Percentiles rank a stretch among this genome's conserved stretches.
phyloP scores from a whole-genome alignment of 2,888 invertebrate genomes.

The Synergus laeviventris region DNA sequence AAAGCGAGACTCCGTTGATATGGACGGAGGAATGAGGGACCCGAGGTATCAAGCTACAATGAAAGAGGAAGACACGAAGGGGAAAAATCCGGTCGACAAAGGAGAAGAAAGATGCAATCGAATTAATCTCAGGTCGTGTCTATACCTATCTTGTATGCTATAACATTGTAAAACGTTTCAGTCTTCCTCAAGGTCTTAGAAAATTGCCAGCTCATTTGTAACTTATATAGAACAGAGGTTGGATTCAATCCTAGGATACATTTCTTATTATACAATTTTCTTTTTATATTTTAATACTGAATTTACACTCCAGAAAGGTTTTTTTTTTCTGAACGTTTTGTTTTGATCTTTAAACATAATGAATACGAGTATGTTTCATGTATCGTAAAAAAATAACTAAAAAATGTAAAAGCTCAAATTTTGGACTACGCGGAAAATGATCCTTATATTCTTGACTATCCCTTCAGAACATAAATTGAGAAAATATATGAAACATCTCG shows the following conservation, averaged over 20 bases:
- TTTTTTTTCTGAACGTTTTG: too few relatives aligned
- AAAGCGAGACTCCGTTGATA: constrained; percentile 25
- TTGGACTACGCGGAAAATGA: too few relatives aligned
- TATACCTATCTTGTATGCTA: constrained; percentile 16
- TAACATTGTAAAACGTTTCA: constrained; percentile 15
- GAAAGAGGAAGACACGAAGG: constrained; percentile 15
- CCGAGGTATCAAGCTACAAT: constrained; percentile 20
- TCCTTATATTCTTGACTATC: background rate
- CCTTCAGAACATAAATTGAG: background rate
- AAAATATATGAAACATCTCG: background rate
- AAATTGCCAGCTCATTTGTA: constrained; percentile 31
- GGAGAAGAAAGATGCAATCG: constrained; percentile 31
- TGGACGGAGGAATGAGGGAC: background rate
- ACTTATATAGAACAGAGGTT: background rate
- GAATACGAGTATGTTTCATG: too few relatives aligned
- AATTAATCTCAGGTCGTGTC: constrained; percentile 35
- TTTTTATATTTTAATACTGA: too few relatives aligned
- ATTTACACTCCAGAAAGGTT: too few relatives aligned
- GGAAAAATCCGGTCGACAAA: constrained; percentile 2
- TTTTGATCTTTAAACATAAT: too few relatives aligned
- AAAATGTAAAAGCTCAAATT: too few relatives aligned
- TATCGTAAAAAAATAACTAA: too few relatives aligned
- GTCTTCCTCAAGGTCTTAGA: constrained; percentile 2
- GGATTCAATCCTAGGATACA: background rate
- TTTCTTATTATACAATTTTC: background rate